Evolutionary conservation across 1,140 invertebrate species (phyloP), one percentile per base, ranked within the genome.

Genomic region (Drosophila repletoides): DNA sequence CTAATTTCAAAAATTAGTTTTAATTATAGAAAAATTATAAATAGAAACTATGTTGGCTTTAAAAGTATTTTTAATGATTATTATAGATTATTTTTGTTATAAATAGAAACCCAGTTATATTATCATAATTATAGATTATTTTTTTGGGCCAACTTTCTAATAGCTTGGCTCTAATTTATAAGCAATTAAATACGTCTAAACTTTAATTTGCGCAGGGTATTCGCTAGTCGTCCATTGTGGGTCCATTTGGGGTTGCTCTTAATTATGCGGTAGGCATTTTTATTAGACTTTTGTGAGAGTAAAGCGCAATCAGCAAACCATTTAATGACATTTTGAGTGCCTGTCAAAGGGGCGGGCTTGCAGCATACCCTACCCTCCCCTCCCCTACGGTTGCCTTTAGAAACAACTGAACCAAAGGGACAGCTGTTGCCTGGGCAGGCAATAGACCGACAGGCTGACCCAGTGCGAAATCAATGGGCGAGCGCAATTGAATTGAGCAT

Each of bases 321-420:
- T 83, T 83, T 61, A 73, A 84, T 84, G 70, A 77, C 77, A 84
- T 68, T 83, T 73, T 55, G 75, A 83, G 74, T 71, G 60, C 70
- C 59, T 33, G 26, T 29, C 59, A 70, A 65, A 52, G 45, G 51
- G n/a, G n/a, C n/a, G n/a, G n/a, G 41, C 15, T 36, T 59, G 24
- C 66, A 76, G n/a, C n/a, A n/a, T n/a, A n/a, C n/a, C n/a, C n/a
- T n/a, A 71, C 55, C 67, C 75, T 59, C 45, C 15, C n/a, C 14
- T 33, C n/a, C n/a, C 22, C 17, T 17, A 17, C 2, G 12, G 3
- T 19, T 26, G 9, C 36, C 14, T 12, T 5, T 5, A 5, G 3
- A 22, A 43, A 29, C 24, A 43, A 19, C 12, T 3, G 15, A 38
- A 6, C 1, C 36, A 41, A 9, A 33, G 5, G 9, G 14, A 71